Conservation (phyloP, 2,888 invertebrate genomes). For the Sympetrum striolatum region DNA sequence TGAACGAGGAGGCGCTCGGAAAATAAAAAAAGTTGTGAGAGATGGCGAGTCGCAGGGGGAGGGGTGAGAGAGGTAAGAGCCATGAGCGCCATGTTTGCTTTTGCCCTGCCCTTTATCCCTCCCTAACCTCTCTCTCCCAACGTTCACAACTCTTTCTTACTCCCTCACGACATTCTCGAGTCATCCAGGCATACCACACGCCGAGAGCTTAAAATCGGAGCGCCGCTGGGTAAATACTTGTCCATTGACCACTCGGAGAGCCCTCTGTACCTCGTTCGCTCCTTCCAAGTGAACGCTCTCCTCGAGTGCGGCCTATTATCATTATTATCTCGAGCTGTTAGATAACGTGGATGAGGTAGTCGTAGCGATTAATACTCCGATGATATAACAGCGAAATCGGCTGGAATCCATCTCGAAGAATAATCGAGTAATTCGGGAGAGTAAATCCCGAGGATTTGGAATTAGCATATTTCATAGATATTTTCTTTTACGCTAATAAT, state of each 20-base stretch:
- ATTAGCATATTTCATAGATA: no score
- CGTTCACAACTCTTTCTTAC: not conserved
- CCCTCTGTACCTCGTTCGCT: no score
- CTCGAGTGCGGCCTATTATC: no score
- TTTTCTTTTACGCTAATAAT: no score
- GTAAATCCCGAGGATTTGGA: no score
- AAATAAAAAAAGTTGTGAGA: not conserved
- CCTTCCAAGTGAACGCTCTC: no score
- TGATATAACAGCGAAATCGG: no score
- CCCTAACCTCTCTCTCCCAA: not conserved
- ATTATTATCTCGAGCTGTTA: no score
- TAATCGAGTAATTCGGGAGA: no score
- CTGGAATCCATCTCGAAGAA: no score
- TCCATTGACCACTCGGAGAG: not conserved
- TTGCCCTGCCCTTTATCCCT: conserved; percentile 28
- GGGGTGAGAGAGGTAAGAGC: conserved; percentile 8
- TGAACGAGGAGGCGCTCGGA: not conserved
- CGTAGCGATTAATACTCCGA: no score
- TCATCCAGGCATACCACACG: conserved; percentile 42
- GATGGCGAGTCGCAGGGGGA: not conserved
- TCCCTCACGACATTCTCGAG: conserved; percentile 34
- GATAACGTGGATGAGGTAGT: no score
- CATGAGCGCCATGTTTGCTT: conserved; percentile 35
- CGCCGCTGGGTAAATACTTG: not conserved
- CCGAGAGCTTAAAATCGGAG: not conserved